Base-by-base conservation (phyloP, 2,888 invertebrate genomes). In the Ophion slaviceki region DNA sequence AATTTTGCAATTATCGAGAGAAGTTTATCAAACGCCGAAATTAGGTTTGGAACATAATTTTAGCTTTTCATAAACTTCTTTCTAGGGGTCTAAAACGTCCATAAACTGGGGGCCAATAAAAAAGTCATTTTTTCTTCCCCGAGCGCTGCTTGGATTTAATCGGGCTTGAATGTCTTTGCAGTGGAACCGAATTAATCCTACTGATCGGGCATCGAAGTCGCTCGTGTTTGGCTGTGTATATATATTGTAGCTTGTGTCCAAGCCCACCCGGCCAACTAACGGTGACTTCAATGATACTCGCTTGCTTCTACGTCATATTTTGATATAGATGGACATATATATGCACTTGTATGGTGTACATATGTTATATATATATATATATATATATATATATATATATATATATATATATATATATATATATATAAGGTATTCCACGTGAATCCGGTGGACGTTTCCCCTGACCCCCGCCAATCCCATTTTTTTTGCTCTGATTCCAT, bases 141-240 rank as follows among this genome's bases (percentile, higher is more conserved):
- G n/a, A 14, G 14, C 2, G n/a, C 40, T 45, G 6, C 28, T 20
- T 36, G n/a, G 53, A 45, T 68, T 53, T 1, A 32, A 32, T 64
- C 24, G 45, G 32, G 40, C 61, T 80, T 80, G 2, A 6, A 53
- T 17, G 6, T 67, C 40, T 28, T 57, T 11, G 24, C 14, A 28
- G 20, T 45, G 59, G 57, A 45, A n/a, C 32, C 61, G n/a, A 62
- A 62, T 40, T 40, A 80, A 87, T 80, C 86, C 87, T 88, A 80
- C 89, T 84, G 87, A 87, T 87, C 92, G 86, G 90, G 92, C 92
- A 88, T 92, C 92, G 92, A 92, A 92, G 90, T 92, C 92, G 91
- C 92, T 88, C 86, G 89, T 89, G 66, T 67, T 45, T 62, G 79
- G 67, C 84, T 86, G 87, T 40, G 40, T 59, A 68, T 24, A 20